Evolutionary conservation across 2,888 invertebrate species (phyloP).

Genomic region (Lamellibrachia columna): DNA sequence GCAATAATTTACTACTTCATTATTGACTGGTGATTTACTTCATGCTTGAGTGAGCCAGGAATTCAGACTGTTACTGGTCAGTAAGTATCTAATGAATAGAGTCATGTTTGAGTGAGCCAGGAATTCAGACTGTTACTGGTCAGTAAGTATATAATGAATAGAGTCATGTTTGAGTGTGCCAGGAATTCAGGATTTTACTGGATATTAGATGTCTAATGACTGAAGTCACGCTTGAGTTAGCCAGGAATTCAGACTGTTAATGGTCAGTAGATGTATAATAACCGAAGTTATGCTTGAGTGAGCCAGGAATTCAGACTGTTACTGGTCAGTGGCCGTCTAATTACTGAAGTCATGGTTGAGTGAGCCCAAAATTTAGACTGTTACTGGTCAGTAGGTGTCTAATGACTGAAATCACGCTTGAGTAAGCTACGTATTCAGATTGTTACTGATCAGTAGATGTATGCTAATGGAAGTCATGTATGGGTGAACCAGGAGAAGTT

Average conservation of each 20-base stretch:
- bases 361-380: not conserved
- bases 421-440: not conserved
- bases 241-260: not conserved
- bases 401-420: not conserved
- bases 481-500: not conserved
- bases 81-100: too few relatives aligned
- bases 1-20: not conserved
- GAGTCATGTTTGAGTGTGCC: not conserved
- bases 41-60: slow-evolving; percentile 6
- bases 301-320: not conserved
- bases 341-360: not conserved
- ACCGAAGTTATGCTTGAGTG: not conserved
- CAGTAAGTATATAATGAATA: too few relatives aligned
- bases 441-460: not conserved
- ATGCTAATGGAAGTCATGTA: not conserved
- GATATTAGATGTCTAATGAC: not conserved
- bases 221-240: not conserved
- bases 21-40: not conserved
- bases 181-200: not conserved
- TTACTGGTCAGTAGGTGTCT: not conserved
- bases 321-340: not conserved
- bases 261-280: not conserved
- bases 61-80: not conserved
- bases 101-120: not conserved
- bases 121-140: not conserved